Evolutionary conservation across 1,140 invertebrate genomes (phyloP), one percentile per base, ranked within the genome.

Genomic region (Adoxophyes honmai): DNA sequence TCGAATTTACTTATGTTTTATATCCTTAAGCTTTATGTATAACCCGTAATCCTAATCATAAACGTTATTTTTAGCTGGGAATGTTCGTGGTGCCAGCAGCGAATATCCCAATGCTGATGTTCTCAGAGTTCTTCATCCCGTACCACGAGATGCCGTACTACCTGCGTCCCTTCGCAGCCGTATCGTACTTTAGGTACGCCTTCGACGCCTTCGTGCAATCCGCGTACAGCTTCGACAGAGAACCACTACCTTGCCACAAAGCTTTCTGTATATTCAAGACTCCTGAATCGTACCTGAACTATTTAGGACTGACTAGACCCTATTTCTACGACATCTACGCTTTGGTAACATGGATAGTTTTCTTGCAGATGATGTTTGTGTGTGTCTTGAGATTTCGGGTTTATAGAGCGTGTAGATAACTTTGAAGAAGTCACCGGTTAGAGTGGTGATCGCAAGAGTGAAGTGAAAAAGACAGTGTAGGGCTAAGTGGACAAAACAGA

Each of bases 81-180:
- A 91, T 95, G 10, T 97, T 96, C 75, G 86, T 97, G 35, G 95
- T 96, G 48, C 95, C 96, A 28, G 92, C 95, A 1, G 90, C 92
- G 3, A 93, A 94, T 37, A 96, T 96, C 70, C 96, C 95, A n/a
- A 94, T 97, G 81, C 81, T 97, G 37, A 90, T 97, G 51, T 97
- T 95, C 75, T 93, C 93, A 0, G 96, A 96, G 35, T 97, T 96
- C 82, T 97, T 97, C 78, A 92, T 97, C 10, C 94, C 94, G 48
- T 92, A 96, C 71, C 86, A 91, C 9, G 95, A 96, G 57, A 91
- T 97, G 52, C 93, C 95, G 0, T 66, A 78, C 1, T 96, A 94
- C 66, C 85, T 97, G 51, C 91, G 92, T 42, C 93, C 93, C 63
- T 84, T 97, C 4, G 92, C 94, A 15, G 89, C 91, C 59, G 77